phyloP scores from a whole-genome alignment of 2,113 vertebrate species.

The Meriones unguiculatus region DNA sequence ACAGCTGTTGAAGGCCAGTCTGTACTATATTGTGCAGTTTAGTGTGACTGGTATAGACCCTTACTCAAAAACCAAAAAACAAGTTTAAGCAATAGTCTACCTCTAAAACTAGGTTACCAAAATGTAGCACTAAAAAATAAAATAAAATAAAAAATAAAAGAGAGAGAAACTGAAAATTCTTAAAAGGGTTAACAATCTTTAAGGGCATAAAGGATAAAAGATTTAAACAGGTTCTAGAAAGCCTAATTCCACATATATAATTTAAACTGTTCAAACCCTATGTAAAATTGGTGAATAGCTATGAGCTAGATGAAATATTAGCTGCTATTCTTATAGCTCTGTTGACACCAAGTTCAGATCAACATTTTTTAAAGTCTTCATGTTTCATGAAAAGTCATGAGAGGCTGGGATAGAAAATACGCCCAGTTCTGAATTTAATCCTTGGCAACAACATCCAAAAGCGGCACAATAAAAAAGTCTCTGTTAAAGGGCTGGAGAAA shows the following conservation, averaged over 20 bases:
- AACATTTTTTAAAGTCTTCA: neutral
- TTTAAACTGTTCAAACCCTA: neutral
- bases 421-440: neutral
- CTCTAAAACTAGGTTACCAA: neutral
- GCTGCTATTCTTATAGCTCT: neutral
- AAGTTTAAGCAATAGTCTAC: neutral
- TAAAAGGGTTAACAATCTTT: neutral
- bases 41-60: neutral
- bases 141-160: too few relatives aligned
- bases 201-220: neutral
- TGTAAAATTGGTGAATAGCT: neutral
- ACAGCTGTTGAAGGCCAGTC: neutral
- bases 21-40: neutral
- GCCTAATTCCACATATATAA: neutral
- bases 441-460: neutral
- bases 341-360: neutral
- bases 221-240: neutral
- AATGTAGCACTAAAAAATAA: neutral
- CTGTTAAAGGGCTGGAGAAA: too few relatives aligned
- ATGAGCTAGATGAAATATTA: neutral
- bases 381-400: neutral
- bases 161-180: neutral
- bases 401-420: neutral
- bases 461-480: neutral
- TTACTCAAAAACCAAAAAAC: neutral